These are phyloP conservation scores for Podarcis lilfordi DNA, from an alignment of 2,797 vertebrate species.

Conservation along the genomic window DNA sequence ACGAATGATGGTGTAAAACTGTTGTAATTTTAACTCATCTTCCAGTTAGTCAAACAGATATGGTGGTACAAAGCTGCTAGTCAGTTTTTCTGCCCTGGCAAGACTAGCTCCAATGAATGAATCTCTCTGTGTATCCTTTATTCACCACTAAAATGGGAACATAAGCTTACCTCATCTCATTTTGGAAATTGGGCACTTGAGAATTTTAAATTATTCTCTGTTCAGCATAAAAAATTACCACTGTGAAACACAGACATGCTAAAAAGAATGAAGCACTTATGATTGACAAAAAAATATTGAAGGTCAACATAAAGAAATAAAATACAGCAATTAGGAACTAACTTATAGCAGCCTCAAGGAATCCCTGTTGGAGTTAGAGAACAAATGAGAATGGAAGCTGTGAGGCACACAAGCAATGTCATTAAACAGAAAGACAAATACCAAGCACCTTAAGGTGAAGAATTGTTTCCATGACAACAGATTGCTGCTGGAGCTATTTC, in stretches of 20 bases:
- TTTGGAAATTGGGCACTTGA: not conserved
- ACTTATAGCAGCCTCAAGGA: conserved; percentile 9
- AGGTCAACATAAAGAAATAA: conserved; percentile 11
- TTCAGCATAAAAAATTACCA: not conserved
- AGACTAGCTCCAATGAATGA: not conserved
- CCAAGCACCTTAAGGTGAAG: conserved; percentile 14
- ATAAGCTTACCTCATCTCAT: not conserved
- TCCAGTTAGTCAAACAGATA: not conserved
- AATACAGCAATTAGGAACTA: conserved; percentile 12
- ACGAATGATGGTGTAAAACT: not conserved
- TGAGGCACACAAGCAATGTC: conserved; percentile 4
- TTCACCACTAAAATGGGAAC: not conserved
- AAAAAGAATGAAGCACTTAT: not conserved
- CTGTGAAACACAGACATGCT: not conserved
- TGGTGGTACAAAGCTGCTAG: not conserved
- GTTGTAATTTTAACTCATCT: not conserved
- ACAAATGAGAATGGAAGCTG: conserved; percentile 20
- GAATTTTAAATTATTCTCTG: not conserved
- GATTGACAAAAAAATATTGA: not conserved
- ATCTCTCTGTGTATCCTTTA: conserved; percentile 8
- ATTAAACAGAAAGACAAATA: conserved; percentile 21
- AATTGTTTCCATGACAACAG: not conserved
- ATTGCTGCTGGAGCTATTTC: not conserved
- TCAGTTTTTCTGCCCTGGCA: not conserved
- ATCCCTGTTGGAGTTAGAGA: not conserved